These are phyloP conservation scores for Platycheirus rosarum DNA, from an alignment of 2,888 invertebrate species.

Conservation along the genomic window DNA sequence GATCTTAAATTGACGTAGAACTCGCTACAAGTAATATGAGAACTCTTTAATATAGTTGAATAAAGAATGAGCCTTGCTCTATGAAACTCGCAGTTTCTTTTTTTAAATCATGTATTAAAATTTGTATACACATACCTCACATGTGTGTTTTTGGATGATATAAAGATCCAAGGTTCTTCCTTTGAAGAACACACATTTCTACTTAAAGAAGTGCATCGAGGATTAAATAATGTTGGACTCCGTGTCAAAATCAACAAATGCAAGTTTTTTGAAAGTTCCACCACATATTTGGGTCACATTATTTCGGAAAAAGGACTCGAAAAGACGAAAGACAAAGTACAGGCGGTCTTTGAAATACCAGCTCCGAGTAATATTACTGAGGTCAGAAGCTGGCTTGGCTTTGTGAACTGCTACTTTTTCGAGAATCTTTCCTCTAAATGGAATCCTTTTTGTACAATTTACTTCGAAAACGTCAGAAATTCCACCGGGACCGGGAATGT, in stretches of 20 bases:
- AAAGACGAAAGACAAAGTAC: constrained; percentile 75
- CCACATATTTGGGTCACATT: constrained; percentile 76
- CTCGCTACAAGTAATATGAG: no score
- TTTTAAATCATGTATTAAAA: no score
- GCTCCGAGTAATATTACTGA: constrained; percentile 70
- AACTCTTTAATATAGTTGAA: no score
- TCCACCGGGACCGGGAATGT: constrained; percentile 76
- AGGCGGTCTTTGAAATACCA: constrained; percentile 75
- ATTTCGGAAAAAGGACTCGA: constrained; percentile 76
- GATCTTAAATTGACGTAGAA: no score
- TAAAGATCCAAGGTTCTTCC: constrained; percentile 27
- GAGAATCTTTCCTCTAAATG: constrained; percentile 37
- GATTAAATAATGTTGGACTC: constrained; percentile 58
- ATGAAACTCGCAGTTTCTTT: no score
- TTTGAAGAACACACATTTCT: constrained; percentile 16
- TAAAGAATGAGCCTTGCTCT: no score
- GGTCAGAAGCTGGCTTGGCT: constrained; percentile 48
- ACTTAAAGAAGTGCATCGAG: constrained; percentile 8
- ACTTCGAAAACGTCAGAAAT: no score
- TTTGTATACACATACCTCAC: no score
- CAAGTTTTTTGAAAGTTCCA: constrained; percentile 74
- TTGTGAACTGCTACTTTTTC: constrained; percentile 47
- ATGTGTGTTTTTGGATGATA: constrained; percentile 40
- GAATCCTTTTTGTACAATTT: no score
- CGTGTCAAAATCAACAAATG: constrained; percentile 75